Conservation (phyloP, 2,888 invertebrate genomes). For the Drosophila dives region DNA sequence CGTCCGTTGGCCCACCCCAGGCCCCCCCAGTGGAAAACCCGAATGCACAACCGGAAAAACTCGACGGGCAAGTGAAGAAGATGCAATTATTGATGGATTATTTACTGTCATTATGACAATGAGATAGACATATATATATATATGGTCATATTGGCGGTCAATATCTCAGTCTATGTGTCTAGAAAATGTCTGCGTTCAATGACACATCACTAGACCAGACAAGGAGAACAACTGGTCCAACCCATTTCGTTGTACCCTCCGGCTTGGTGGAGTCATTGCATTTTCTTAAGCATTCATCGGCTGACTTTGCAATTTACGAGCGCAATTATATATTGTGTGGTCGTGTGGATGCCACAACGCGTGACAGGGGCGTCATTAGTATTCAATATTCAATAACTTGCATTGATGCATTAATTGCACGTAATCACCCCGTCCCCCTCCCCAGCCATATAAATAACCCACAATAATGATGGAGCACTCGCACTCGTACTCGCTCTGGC, state of each 20-base stretch:
- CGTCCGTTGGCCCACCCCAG: constrained; percentile 15
- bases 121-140: constrained; percentile 43
- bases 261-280: constrained; percentile 48
- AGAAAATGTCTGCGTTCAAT: constrained; percentile 60
- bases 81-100: constrained; percentile 81
- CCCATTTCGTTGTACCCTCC: constrained; percentile 8
- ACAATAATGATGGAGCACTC: constrained; percentile 43
- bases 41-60: constrained; percentile 61
- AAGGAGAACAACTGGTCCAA: constrained; percentile 22
- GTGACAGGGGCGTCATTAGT: constrained; percentile 60
- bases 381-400: constrained; percentile 78
- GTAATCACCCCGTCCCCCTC: constrained; percentile 72
- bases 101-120: constrained; percentile 81
- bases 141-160: constrained; percentile 56
- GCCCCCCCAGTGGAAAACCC: constrained; percentile 9
- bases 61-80: constrained; percentile 45
- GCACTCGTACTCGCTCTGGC: constrained; percentile 10
- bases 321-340: constrained; percentile 57
- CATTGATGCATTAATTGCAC: constrained; percentile 80
- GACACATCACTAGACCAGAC: constrained; percentile 63
- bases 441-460: constrained; percentile 67
- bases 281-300: constrained; percentile 42
- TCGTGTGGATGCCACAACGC: constrained; percentile 39
- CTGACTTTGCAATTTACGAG: constrained; percentile 74
- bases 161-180: constrained; percentile 36